A percentile compares a stretch with the other conserved stretches of the same genome.
These are phyloP conservation scores for Leptodactylus fallax DNA, from an alignment of 2,797 vertebrate genomes.

Conservation along the genomic window DNA sequence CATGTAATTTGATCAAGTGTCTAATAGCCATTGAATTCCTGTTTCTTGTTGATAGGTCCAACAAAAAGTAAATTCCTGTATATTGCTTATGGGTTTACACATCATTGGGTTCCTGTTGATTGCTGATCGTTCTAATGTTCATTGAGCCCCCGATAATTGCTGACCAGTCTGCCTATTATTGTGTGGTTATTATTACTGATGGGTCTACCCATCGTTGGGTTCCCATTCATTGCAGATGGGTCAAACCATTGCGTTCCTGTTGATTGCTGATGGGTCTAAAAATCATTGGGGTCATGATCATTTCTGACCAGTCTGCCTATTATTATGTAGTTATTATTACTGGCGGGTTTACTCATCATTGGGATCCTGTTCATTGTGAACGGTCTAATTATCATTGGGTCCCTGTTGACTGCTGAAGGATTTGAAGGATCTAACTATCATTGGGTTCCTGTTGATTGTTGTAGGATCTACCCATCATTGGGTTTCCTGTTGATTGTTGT, in stretches of 20 bases:
- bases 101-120: background rate
- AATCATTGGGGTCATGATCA: background rate
- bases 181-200: background rate
- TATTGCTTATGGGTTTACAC: too few relatives aligned
- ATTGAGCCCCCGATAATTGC: background rate
- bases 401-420: background rate
- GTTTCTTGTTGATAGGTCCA: too few relatives aligned
- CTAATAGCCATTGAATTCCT: too few relatives aligned
- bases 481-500: too few relatives aligned
- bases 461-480: too few relatives aligned
- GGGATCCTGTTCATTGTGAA: background rate
- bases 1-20: too few relatives aligned
- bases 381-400: background rate
- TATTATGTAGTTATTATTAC: background rate
- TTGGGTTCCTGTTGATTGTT: too few relatives aligned
- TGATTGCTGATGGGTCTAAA: background rate
- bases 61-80: too few relatives aligned
- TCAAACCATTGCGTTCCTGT: background rate
- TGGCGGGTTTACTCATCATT: background rate
- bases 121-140: background rate
- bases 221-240: background rate
- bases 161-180: background rate
- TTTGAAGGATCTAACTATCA: too few relatives aligned
- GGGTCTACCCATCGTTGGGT: background rate
- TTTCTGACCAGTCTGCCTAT: background rate